phyloP scores from a whole-genome alignment of 1,140 invertebrate species.

The Propsilocerus akamusi region DNA sequence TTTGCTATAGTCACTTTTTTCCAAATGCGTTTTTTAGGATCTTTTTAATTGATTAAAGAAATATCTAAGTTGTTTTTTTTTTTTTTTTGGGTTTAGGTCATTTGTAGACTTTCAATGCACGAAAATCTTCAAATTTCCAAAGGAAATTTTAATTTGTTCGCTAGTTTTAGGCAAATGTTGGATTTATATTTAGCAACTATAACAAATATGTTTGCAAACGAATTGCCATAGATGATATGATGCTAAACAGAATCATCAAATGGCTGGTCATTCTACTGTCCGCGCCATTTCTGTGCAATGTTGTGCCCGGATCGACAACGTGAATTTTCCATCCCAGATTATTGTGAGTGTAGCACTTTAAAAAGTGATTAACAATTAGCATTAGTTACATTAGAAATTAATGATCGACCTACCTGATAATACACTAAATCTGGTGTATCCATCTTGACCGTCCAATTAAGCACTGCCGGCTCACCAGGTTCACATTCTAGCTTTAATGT shows the following conservation, averaged over 20 bases:
- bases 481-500: constrained; percentile 58
- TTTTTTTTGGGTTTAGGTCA: neutral
- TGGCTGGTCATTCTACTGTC: constrained; percentile 29
- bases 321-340: constrained; percentile 89
- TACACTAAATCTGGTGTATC: constrained; percentile 67
- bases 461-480: constrained; percentile 44
- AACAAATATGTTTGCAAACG: constrained; percentile 30
- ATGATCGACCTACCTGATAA: constrained; percentile 52
- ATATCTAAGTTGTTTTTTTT: neutral
- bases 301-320: constrained; percentile 49
- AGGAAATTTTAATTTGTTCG: neutral
- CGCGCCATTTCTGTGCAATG: constrained; percentile 5
- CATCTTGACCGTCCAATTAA: constrained; percentile 64
- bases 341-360: constrained; percentile 78
- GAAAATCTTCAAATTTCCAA: neutral
- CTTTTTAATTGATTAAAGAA: neutral
- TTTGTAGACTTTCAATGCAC: neutral
- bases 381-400: neutral
- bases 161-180: neutral
- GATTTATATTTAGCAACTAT: constrained; percentile 11
- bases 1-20: neutral
- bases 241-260: too few species aligned
- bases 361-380: constrained; percentile 9
- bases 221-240: too few species aligned
- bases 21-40: neutral